Evolutionary conservation across 1,140 invertebrate species (phyloP).

Genomic region (Thalassaphorura encarpata): DNA sequence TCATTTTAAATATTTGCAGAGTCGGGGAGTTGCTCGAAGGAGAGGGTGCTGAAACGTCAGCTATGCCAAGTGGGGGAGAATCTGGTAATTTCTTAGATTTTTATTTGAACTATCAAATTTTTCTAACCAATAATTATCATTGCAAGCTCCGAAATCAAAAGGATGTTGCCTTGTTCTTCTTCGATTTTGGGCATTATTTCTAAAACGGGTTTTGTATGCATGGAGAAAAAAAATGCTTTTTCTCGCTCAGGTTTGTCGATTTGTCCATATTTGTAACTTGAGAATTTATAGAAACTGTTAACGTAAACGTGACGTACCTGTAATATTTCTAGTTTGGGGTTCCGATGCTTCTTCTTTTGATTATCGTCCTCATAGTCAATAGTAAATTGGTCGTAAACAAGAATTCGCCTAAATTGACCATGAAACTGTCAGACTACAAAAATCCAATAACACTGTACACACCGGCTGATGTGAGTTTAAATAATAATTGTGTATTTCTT

Average conservation of each 20-base stretch:
- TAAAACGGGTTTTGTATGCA: conserved; percentile 42
- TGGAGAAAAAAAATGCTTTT: conserved; percentile 34
- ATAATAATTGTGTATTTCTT: background rate
- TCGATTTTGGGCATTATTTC: conserved; percentile 51
- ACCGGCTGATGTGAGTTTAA: background rate
- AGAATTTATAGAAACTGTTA: background rate
- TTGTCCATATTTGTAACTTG: background rate
- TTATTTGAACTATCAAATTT: background rate
- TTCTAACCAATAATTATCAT: background rate
- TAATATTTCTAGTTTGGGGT: conserved; percentile 7
- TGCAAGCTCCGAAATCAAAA: conserved; percentile 15
- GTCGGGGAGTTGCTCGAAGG: background rate
- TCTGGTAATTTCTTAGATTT: background rate
- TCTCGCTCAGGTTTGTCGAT: conserved; percentile 26
- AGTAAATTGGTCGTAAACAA: background rate
- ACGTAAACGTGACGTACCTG: background rate
- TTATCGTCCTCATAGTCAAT: conserved; percentile 7
- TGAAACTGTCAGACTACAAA: background rate
- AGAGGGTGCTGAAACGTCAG: background rate
- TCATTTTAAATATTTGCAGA: too few relatives aligned
- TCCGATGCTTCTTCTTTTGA: conserved; percentile 7
- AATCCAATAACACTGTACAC: conserved; percentile 4
- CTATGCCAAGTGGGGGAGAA: background rate
- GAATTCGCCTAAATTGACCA: background rate
- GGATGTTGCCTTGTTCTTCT: conserved; percentile 42